Evolutionary conservation across 2,113 vertebrate genomes (phyloP).

Genomic region (Nycticorax nycticorax): DNA sequence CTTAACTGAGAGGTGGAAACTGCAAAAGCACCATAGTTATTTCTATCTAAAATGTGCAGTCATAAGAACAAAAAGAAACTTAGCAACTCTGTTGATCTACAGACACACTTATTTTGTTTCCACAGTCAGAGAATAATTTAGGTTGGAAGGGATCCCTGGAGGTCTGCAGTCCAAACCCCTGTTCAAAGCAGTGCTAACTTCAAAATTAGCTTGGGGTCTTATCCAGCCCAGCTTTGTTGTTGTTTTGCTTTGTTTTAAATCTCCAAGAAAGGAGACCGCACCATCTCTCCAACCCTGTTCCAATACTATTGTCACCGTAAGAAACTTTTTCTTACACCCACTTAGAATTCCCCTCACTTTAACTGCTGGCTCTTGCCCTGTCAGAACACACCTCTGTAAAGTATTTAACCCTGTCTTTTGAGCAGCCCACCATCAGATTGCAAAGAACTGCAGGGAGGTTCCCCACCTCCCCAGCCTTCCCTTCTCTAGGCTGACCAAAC

Average conservation of each 20-base stretch:
- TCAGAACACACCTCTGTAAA: background rate
- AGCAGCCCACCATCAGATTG: background rate
- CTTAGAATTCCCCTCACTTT: background rate
- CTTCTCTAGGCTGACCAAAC: background rate
- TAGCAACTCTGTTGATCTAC: background rate
- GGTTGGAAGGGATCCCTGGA: background rate
- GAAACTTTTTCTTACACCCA: background rate
- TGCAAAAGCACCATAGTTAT: background rate
- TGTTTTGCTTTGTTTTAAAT: background rate
- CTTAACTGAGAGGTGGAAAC: background rate
- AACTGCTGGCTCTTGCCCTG: background rate
- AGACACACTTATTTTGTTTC: background rate
- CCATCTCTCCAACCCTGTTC: background rate
- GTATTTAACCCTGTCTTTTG: background rate
- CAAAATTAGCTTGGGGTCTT: background rate
- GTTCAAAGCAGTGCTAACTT: background rate
- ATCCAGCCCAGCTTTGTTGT: background rate
- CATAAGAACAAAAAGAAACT: background rate
- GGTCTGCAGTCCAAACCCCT: background rate
- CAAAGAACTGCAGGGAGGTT: background rate
- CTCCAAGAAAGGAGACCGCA: background rate
- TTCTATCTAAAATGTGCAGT: background rate
- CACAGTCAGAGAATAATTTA: background rate
- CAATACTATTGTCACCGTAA: background rate
- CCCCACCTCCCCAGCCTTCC: background rate